phyloP scores from a whole-genome alignment of 2,797 vertebrate species.

The Carapus acus region DNA sequence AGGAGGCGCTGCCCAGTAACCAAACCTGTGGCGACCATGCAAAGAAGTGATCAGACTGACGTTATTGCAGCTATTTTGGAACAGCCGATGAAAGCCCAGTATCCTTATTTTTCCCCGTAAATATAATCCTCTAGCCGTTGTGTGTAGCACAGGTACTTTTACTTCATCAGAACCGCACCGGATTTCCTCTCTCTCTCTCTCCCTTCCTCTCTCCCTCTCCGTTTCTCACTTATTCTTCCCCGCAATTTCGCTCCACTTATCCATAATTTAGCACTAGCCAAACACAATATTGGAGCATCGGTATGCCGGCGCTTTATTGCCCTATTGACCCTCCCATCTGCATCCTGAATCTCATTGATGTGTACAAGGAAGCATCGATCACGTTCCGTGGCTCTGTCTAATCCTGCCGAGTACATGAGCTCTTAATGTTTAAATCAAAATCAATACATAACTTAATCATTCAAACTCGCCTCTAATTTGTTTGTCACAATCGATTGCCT shows the following conservation, averaged over 20 bases:
- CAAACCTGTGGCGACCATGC: slow-evolving; percentile 4
- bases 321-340: slow-evolving; percentile 36
- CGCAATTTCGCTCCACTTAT: not conserved
- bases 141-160: not conserved
- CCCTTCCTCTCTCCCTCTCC: too few relatives aligned
- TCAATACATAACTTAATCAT: slow-evolving; percentile 67
- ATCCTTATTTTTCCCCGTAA: too few relatives aligned
- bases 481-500: slow-evolving; percentile 64
- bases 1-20: slow-evolving; percentile 20
- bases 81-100: too few relatives aligned
- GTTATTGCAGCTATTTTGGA: too few relatives aligned
- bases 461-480: slow-evolving; percentile 65
- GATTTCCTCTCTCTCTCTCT: slow-evolving; percentile 2
- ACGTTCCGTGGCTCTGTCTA: slow-evolving; percentile 31
- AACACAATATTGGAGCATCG: not conserved
- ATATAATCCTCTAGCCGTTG: not conserved
- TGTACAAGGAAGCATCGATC: slow-evolving; percentile 58
- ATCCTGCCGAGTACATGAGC: slow-evolving; percentile 36
- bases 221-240: not conserved
- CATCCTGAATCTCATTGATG: slow-evolving; percentile 36
- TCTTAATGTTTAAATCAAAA: slow-evolving; percentile 62
- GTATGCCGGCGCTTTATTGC: slow-evolving; percentile 11
- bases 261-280: slow-evolving; percentile 4
- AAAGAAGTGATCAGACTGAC: not conserved
- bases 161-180: not conserved